Percentiles rank a stretch among this genome's conserved stretches.
Conservation (phyloP, 2,888 invertebrate genomes). For the Liodrosophila aerea region DNA sequence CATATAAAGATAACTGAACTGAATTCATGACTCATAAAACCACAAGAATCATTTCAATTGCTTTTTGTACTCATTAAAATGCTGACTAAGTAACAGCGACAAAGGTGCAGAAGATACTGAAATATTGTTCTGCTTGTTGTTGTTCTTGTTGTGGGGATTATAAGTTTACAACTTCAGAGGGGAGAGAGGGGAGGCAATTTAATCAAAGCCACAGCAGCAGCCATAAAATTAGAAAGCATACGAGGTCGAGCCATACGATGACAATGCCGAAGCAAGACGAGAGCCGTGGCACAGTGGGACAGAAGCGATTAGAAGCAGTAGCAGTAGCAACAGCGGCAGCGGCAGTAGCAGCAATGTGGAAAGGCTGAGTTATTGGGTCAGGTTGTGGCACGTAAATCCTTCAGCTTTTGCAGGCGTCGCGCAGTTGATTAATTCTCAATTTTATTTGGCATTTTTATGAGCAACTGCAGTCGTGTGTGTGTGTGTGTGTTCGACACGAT, state of each 20-base stretch:
- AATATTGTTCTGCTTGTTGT: background rate
- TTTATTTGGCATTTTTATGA: conserved; percentile 71
- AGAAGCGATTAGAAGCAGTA: no score
- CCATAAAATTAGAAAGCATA: conserved; percentile 40
- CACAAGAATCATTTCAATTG: conserved; percentile 23
- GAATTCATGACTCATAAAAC: conserved; percentile 37
- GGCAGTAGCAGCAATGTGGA: background rate
- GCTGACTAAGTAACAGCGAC: conserved; percentile 12
- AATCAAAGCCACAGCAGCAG: conserved; percentile 37
- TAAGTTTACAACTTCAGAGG: conserved; percentile 25
- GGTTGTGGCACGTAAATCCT: conserved; percentile 42
- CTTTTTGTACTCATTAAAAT: conserved; percentile 25
- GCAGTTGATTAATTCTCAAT: conserved; percentile 67
- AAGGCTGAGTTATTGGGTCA: no score
- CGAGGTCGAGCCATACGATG: conserved; percentile 5
- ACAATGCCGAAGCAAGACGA: background rate
- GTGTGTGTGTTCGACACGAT: no score
- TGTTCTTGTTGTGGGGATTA: conserved; percentile 3
- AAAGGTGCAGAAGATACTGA: no score
- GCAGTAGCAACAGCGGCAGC: no score
- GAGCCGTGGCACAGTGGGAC: background rate
- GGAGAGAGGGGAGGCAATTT: conserved; percentile 21
- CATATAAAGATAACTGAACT: conserved; percentile 10
- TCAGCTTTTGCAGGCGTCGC: conserved; percentile 39
- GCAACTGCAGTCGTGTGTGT: conserved; percentile 48